Conservation (phyloP, 2,888 invertebrate genomes). For the Clivina fossor region DNA sequence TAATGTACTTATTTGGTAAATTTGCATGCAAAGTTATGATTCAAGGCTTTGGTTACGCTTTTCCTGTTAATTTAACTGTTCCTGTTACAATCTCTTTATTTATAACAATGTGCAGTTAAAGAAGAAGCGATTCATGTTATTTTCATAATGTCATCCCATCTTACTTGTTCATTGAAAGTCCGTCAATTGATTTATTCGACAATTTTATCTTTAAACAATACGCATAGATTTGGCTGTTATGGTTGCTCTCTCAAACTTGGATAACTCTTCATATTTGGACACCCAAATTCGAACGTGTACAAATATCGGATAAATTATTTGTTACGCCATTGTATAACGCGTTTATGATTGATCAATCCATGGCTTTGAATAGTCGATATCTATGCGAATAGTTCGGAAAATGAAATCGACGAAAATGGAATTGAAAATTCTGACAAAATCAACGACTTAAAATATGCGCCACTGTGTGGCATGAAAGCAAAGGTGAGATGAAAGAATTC, state of each 20-base stretch:
- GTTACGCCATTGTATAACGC: conserved; percentile 93
- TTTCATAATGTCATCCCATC: conserved; percentile 83
- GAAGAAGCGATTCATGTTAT: conserved; percentile 85
- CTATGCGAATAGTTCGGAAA: conserved; percentile 87
- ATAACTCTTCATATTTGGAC: conserved; percentile 97
- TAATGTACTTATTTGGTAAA: conserved; percentile 92
- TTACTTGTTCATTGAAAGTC: conserved; percentile 91
- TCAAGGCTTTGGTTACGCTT: conserved; percentile 95
- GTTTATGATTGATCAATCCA: conserved; percentile 89
- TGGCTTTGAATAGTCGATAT: conserved; percentile 92
- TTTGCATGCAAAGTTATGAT: conserved; percentile 96
- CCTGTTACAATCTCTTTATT: conserved; percentile 86
- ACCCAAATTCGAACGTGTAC: conserved; percentile 95
- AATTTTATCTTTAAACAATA: conserved; percentile 85
- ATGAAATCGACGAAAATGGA: conserved; percentile 84
- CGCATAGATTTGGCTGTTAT: conserved; percentile 90
- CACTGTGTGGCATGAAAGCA: conserved; percentile 99
- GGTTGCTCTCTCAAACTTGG: conserved; percentile 95
- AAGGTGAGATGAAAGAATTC: conserved; percentile 97
- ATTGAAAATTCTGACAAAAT: conserved; percentile 86
- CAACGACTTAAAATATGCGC: conserved; percentile 92
- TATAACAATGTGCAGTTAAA: conserved; percentile 84
- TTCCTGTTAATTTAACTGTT: conserved; percentile 91
- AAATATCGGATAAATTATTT: conserved; percentile 93
- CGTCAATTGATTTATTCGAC: conserved; percentile 76